Percentiles rank a stretch among this genome's conserved stretches.
These are phyloP conservation scores for Nestor notabilis DNA, from an alignment of 2,113 vertebrate genomes.

Conservation along the genomic window DNA sequence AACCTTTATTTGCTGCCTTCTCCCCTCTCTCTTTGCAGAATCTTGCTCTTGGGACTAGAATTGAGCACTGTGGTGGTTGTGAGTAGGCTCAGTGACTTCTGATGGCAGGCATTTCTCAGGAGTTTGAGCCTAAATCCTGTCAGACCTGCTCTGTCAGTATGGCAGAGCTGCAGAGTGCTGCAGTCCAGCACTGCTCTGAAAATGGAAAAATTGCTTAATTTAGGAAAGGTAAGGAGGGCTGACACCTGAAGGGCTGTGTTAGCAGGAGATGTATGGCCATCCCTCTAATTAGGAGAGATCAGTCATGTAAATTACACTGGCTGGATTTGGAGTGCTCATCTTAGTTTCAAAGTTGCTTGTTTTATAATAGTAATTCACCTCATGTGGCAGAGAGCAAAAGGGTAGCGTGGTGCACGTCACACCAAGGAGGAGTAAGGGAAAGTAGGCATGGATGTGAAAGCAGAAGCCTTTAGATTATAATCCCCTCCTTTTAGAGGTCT, in stretches of 20 bases:
- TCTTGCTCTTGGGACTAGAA: neutral
- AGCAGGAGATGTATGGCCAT: neutral
- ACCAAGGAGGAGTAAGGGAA: neutral
- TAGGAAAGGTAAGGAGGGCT: neutral
- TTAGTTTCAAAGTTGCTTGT: neutral
- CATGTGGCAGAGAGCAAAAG: neutral
- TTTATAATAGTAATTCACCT: neutral
- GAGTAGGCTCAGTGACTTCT: neutral
- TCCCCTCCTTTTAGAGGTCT: neutral
- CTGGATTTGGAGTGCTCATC: neutral
- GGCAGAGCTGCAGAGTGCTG: neutral
- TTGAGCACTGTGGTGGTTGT: neutral
- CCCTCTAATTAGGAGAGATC: neutral
- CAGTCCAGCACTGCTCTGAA: neutral
- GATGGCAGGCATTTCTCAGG: neutral
- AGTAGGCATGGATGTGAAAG: neutral
- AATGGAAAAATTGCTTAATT: neutral
- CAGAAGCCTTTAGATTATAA: neutral
- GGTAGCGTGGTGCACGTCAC: neutral
- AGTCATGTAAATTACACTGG: neutral
- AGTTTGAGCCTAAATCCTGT: neutral
- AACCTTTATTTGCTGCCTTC: neutral
- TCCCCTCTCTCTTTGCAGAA: neutral
- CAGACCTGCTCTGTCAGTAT: neutral
- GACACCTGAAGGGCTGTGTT: neutral